Percentiles rank a stretch among this genome's conserved stretches.
These are phyloP conservation scores for Venusia cambrica DNA, from an alignment of 2,888 invertebrate genomes.

Conservation along the genomic window DNA sequence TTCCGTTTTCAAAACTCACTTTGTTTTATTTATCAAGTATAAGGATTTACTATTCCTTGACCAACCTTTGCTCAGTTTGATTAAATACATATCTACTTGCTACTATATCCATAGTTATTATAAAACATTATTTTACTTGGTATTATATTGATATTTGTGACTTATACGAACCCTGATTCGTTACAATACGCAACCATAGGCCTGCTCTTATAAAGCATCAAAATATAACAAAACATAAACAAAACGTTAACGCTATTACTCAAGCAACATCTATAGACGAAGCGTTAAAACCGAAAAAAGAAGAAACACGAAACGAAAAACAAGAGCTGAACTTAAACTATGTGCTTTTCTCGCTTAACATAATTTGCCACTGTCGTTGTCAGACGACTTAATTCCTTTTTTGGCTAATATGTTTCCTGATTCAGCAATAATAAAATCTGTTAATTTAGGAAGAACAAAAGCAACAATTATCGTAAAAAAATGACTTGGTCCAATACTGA, in stretches of 20 bases:
- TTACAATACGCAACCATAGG: constrained; percentile 23
- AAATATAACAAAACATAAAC: constrained; percentile 2
- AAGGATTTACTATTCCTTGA: no score
- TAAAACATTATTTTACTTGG: no score
- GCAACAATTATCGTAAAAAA: constrained; percentile 20
- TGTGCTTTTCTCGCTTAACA: constrained; percentile 25
- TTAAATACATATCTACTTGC: no score
- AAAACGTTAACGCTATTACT: constrained; percentile 1
- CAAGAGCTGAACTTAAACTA: constrained; percentile 26
- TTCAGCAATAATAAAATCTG: constrained; percentile 16
- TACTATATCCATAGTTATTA: no score
- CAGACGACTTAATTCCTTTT: constrained; percentile 21
- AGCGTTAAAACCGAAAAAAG: constrained; percentile 17
- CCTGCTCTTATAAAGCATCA: constrained; percentile 21
- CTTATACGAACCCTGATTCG: no score
- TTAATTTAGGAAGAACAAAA: constrained; percentile 26
- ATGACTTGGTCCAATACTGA: constrained; percentile 23
- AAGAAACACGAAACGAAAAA: constrained; percentile 21
- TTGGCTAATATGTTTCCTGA: constrained; percentile 11
- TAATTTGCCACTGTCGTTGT: constrained; percentile 20
- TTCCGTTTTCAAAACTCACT: no score
- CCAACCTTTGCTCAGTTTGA: no score
- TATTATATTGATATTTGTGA: no score
- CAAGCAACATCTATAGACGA: no score
- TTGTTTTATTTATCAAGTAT: no score